Evolutionary conservation across 2,797 vertebrate genomes (phyloP).

Genomic region (Coranthus polyacanthus): DNA sequence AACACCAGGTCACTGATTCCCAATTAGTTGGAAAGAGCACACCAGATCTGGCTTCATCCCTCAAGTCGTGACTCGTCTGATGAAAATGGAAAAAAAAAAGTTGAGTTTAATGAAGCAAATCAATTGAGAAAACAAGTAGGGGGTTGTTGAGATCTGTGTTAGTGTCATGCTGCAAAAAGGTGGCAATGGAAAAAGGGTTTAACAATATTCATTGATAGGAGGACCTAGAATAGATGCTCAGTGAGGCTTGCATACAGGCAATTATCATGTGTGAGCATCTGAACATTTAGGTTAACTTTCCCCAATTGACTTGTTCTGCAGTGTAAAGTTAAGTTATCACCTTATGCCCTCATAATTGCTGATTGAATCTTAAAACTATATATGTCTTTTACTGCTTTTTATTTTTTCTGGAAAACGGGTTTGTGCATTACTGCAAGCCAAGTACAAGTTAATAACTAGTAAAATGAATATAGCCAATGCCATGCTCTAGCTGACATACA

Average conservation of each 20-base stretch:
- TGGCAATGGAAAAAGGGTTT: neutral
- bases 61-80: constrained; percentile 39
- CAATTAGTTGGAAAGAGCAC: constrained; percentile 62
- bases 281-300: no score
- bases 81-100: constrained; percentile 13
- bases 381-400: no score
- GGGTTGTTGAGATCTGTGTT: neutral
- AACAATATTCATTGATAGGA: constrained; percentile 13
- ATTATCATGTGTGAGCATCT: no score
- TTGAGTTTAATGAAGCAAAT: constrained; percentile 54
- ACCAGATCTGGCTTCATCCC: constrained; percentile 32
- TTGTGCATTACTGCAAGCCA: neutral
- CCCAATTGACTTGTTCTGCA: no score
- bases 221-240: neutral
- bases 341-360: no score
- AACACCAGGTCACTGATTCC: constrained; percentile 64
- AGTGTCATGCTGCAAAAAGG: constrained; percentile 10
- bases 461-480: constrained; percentile 10
- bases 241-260: no score
- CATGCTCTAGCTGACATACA: neutral
- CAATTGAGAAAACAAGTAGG: constrained; percentile 12
- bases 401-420: no score
- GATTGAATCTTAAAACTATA: no score
- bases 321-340: no score
- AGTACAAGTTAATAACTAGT: neutral